Conservation (phyloP, 2,113 vertebrate genomes). For the Notiomystis cincta region DNA sequence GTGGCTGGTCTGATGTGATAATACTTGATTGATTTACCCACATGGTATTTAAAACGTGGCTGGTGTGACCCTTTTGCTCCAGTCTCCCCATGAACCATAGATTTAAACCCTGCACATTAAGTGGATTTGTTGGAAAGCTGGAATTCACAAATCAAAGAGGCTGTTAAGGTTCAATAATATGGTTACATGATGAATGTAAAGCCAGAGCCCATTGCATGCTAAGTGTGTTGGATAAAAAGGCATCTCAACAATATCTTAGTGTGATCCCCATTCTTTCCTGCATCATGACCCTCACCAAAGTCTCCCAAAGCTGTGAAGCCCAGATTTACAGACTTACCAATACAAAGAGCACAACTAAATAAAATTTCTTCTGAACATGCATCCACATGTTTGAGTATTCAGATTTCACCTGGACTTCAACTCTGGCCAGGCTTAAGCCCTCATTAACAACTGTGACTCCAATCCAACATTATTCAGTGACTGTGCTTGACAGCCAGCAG, state of each 20-base stretch:
- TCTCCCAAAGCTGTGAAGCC: neutral
- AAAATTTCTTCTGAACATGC: neutral
- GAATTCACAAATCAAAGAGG: constrained; percentile 4
- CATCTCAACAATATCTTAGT: neutral
- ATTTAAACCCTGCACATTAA: neutral
- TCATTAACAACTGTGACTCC: neutral
- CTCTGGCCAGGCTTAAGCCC: neutral
- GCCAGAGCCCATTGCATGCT: neutral
- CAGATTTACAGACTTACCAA: neutral
- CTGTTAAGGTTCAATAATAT: neutral
- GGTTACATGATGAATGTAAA: neutral
- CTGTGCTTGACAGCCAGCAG: neutral
- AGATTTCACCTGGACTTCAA: neutral
- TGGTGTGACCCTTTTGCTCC: neutral
- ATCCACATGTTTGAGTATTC: neutral
- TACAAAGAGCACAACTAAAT: neutral
- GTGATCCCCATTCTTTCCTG: neutral
- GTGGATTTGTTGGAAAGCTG: neutral
- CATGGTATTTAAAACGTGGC: neutral
- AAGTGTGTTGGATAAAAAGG: neutral
- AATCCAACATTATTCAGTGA: neutral
- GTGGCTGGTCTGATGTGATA: constrained; percentile 4
- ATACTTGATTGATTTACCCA: constrained; percentile 8
- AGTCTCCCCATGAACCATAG: neutral
- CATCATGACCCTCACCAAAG: neutral